These are phyloP conservation scores for Rhagonycha lutea DNA, from an alignment of 2,888 invertebrate genomes.

Conservation along the genomic window DNA sequence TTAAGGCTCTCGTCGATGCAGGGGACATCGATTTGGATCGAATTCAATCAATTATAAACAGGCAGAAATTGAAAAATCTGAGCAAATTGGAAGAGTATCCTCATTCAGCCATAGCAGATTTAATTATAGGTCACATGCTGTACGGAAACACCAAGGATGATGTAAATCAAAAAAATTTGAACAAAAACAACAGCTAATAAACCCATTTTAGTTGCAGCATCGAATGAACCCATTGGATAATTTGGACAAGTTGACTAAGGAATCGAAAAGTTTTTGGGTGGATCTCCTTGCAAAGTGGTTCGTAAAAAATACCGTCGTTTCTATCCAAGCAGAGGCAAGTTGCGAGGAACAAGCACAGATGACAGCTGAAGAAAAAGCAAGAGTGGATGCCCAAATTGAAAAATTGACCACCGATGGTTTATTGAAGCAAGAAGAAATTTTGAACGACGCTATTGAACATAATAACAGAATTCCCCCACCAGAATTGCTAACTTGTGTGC, in stretches of 20 bases:
- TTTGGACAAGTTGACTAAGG: constrained; percentile 63
- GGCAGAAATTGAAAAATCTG: constrained; percentile 69
- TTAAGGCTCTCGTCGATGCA: constrained; percentile 56
- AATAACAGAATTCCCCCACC: constrained; percentile 79
- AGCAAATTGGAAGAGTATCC: constrained; percentile 77
- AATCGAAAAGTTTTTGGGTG: constrained; percentile 72
- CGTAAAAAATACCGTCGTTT: constrained; percentile 63
- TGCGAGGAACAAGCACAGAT: constrained; percentile 66
- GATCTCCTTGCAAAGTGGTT: constrained; percentile 71
- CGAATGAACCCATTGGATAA: constrained; percentile 71
- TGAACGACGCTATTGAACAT: constrained; percentile 71
- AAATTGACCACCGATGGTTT: constrained; percentile 72
- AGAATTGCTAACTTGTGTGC: constrained; percentile 72
- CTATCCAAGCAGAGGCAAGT: constrained; percentile 71
- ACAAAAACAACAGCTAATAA: neutral
- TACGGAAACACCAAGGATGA: constrained; percentile 76
- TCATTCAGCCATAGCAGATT: constrained; percentile 75
- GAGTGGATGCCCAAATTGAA: constrained; percentile 69
- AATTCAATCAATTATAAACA: constrained; percentile 72
- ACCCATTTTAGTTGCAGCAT: constrained; percentile 62
- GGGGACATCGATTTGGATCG: constrained; percentile 75
- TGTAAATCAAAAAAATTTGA: constrained; percentile 55
- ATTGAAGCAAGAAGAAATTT: constrained; percentile 61
- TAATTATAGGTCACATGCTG: constrained; percentile 80
- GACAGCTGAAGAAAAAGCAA: constrained; percentile 71